Base-by-base conservation (phyloP, 2,888 invertebrate genomes). In the Eristalis tenax region DNA sequence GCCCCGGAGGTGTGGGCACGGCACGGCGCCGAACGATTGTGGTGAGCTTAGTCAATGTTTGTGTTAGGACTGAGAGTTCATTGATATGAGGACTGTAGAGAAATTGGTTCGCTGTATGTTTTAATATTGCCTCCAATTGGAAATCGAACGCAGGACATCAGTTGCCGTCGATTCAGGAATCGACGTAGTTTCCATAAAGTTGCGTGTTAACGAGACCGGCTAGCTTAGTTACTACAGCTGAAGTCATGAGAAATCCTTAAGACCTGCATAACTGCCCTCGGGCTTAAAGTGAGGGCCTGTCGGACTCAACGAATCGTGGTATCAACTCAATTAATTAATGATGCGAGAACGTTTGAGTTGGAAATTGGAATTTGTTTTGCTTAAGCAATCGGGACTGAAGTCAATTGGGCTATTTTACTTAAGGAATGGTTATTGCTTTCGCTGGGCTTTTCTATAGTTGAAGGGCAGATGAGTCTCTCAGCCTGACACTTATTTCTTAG, bases 21-120 rank as follows among this genome's bases (percentile, higher is more conserved):
- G 57, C 56, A 32, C 35, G 32, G 64, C 26, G 38, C 22, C 66
- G 56, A 74, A 63, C 57, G 32, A 73, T 80, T 80, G 73, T 61
- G 80, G 73, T 74, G 74, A 71, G 70, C 70, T 74, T 74, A 65
- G 69, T 74, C 50, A 81, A 81, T 81, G 74, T 81, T 81, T 81
- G 81, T 32, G 15, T 57, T 81, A 64, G 57, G 69, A 69, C 74
- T 69, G 40, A 74, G 32, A 68, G 81, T 75, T 75, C 74, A 81
- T 81, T 74, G 81, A 81, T 75, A 69, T 68, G 74, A 81, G 64
- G 81, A 81, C 69, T 81, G 69, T 40, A 75, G 63, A 75, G 69
- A 81, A 81, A 81, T 81, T 74, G 81, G 68, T 80, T 80, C 61
- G 56, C 18, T 73, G 59, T 68, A 50, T 69, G 50, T 74, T 81